phyloP scores from a whole-genome alignment of 2,113 vertebrate genomes.

The Todiramphus chloris region DNA sequence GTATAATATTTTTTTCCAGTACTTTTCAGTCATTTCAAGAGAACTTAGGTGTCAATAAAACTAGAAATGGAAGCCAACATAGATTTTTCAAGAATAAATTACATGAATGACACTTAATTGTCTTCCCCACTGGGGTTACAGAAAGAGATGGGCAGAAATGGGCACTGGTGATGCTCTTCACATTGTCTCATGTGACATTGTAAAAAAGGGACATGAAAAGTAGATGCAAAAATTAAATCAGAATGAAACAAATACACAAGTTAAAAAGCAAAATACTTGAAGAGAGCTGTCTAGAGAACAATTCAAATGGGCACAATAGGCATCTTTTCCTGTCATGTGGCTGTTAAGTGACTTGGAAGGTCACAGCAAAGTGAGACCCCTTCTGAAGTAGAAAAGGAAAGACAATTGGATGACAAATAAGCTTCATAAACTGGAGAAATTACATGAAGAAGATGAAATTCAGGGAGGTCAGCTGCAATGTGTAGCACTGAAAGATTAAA shows the following conservation, averaged over 20 bases:
- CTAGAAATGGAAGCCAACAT: not conserved
- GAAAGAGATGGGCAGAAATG: not conserved
- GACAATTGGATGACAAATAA: not conserved
- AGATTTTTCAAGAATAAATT: not conserved
- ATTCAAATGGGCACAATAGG: not conserved
- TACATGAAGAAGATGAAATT: not conserved
- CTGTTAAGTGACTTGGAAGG: not conserved
- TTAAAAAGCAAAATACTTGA: not conserved
- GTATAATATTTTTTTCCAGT: not conserved
- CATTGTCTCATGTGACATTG: fast-evolving
- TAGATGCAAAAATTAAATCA: not conserved
- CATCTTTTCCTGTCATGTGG: not conserved
- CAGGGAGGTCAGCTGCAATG: not conserved
- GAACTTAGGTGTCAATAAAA: not conserved
- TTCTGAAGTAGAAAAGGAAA: not conserved
- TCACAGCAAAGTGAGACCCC: not conserved
- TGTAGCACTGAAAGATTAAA: not conserved
- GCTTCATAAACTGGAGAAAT: not conserved
- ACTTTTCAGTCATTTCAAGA: not conserved
- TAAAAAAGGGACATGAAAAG: not conserved
- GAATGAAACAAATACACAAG: not conserved
- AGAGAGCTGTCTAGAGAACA: not conserved
- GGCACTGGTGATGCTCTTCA: not conserved
- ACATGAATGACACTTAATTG: not conserved
- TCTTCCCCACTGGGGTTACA: not conserved